These are phyloP conservation scores for Xenopus petersii DNA, from an alignment of 2,797 vertebrate genomes.

Conservation along the genomic window DNA sequence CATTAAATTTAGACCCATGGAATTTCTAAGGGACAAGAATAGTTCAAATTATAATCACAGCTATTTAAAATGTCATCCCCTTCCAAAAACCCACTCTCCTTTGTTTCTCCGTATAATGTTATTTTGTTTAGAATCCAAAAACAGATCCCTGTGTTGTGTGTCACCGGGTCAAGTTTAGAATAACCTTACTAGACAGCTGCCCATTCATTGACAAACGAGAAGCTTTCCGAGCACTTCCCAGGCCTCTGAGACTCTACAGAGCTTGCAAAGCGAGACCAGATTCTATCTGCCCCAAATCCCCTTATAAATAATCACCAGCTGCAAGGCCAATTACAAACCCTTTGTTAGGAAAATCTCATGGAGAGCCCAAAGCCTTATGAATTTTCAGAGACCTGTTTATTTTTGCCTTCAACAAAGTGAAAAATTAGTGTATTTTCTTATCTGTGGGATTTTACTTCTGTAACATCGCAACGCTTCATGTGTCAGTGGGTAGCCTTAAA, in stretches of 20 bases:
- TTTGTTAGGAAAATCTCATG: slow-evolving; percentile 43
- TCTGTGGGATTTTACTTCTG: neutral
- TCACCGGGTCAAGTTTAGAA: neutral
- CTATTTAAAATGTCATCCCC: no score
- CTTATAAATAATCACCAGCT: slow-evolving; percentile 40
- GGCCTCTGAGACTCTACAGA: slow-evolving; percentile 12
- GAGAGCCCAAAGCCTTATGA: slow-evolving; percentile 20
- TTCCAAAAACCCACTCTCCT: no score
- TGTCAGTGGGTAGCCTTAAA: no score
- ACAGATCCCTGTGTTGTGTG: neutral
- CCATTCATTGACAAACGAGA: neutral
- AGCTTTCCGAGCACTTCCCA: neutral
- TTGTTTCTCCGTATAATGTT: no score
- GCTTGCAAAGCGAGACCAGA: slow-evolving; percentile 17
- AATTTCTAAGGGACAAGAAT: no score
- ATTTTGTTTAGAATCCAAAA: no score
- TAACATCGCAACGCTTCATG: neutral
- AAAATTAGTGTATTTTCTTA: neutral
- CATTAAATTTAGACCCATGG: no score
- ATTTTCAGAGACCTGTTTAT: slow-evolving; percentile 35
- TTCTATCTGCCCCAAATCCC: slow-evolving; percentile 30
- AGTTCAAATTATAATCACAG: no score
- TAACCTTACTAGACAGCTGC: slow-evolving; percentile 5
- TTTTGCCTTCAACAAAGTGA: neutral
- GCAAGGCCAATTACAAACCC: slow-evolving; percentile 35